Evolutionary conservation across 1,140 invertebrate genomes (phyloP).

Genomic region (Chironomus striatipennis): DNA sequence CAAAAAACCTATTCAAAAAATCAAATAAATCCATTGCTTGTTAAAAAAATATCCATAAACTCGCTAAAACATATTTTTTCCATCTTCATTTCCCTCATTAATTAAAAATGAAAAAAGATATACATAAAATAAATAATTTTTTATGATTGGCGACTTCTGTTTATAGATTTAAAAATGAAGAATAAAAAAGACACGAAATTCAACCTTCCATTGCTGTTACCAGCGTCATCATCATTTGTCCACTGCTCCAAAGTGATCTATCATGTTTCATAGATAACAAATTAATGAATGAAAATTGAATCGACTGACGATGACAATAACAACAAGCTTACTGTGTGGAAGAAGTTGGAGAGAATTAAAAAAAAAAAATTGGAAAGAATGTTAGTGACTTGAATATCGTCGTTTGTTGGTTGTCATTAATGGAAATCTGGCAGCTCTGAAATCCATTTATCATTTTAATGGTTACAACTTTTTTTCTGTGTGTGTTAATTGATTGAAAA

Average conservation of each 20-base stretch:
- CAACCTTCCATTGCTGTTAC: not conserved
- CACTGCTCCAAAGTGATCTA: not conserved
- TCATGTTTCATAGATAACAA: conserved; percentile 21
- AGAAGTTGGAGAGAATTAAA: not conserved
- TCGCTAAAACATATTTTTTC: not conserved
- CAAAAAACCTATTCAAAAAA: too few relatives aligned
- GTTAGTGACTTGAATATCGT: not conserved
- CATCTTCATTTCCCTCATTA: conserved; percentile 4
- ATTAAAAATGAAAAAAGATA: not conserved
- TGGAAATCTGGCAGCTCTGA: conserved; percentile 11
- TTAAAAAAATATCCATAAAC: too few relatives aligned
- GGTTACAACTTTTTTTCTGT: not conserved
- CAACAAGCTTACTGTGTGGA: too few relatives aligned
- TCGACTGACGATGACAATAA: too few relatives aligned
- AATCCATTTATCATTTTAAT: conserved; percentile 24
- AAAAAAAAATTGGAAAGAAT: not conserved
- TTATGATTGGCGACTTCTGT: conserved; percentile 12
- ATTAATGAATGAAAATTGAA: too few relatives aligned
- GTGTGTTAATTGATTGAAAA: conserved; percentile 7
- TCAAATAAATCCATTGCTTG: too few relatives aligned
- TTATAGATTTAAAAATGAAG: too few relatives aligned
- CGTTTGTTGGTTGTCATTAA: conserved; percentile 1
- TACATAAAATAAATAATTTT: not conserved
- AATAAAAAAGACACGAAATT: not conserved
- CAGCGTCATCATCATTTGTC: not conserved